Percentiles rank a stretch among this genome's conserved stretches.
phyloP scores from a whole-genome alignment of 2,888 invertebrate genomes.

The Lithophane socia region DNA sequence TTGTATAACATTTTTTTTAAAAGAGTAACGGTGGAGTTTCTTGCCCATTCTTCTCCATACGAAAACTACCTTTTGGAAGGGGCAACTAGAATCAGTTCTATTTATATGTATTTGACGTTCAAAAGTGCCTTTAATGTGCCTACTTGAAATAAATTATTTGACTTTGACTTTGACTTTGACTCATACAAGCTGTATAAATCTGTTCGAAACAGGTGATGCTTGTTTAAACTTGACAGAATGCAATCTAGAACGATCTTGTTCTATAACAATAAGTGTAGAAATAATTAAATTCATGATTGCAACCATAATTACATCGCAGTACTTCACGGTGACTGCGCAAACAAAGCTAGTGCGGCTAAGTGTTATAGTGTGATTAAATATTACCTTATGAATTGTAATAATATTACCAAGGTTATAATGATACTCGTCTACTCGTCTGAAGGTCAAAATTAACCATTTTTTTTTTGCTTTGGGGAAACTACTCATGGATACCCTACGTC shows the following conservation, averaged over 20 bases:
- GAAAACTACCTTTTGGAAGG: too few relatives aligned
- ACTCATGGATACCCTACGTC: neutral
- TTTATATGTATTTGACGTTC: too few relatives aligned
- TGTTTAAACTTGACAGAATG: neutral
- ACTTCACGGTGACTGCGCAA: slow-evolving; percentile 19
- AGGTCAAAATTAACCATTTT: too few relatives aligned
- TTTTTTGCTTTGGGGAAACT: neutral
- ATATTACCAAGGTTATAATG: neutral
- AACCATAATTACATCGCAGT: slow-evolving; percentile 4
- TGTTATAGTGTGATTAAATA: slow-evolving; percentile 1
- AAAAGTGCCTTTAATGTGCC: too few relatives aligned
- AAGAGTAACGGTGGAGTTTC: too few relatives aligned
- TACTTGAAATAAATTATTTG: too few relatives aligned
- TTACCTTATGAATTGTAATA: slow-evolving; percentile 23
- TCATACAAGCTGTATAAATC: neutral
- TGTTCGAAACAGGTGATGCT: neutral
- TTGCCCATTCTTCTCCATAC: too few relatives aligned
- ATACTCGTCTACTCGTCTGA: neutral
- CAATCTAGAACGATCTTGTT: slow-evolving; percentile 3
- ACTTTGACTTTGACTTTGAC: too few relatives aligned
- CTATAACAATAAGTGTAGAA: neutral
- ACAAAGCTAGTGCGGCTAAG: neutral
- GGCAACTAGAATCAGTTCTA: too few relatives aligned
- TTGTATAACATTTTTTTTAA: too few relatives aligned
- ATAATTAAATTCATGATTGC: slow-evolving; percentile 7